Conservation (phyloP, 2,797 vertebrate genomes). For the Coreius guichenoti region DNA sequence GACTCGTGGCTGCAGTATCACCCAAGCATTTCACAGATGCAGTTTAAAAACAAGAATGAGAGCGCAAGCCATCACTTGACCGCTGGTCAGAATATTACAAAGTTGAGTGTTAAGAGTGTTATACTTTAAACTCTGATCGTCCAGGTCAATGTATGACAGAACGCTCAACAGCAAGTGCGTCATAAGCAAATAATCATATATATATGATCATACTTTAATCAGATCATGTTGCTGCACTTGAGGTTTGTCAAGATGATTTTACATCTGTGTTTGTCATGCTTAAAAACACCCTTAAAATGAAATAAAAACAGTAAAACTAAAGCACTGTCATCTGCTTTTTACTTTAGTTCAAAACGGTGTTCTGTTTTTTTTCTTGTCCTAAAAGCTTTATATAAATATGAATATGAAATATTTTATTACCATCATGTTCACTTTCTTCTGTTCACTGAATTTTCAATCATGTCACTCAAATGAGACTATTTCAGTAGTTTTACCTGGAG, state of each 20-base stretch:
- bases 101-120: background rate
- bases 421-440: conserved; percentile 16
- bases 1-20: conserved; percentile 37
- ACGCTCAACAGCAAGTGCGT: background rate
- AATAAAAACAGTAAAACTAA: background rate
- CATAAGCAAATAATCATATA: no score
- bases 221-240: background rate
- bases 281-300: background rate
- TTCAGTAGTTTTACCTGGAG: conserved; percentile 46
- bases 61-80: background rate
- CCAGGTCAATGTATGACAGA: background rate
- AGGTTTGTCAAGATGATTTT: background rate
- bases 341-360: background rate
- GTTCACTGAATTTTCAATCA: conserved; percentile 39
- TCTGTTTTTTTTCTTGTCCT: background rate
- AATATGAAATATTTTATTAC: conserved; percentile 25
- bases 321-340: conserved; percentile 15
- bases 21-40: conserved; percentile 57
- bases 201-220: background rate
- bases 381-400: conserved; percentile 12
- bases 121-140: background rate
- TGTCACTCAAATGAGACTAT: conserved; percentile 41
- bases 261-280: background rate
- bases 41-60: background rate
- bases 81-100: background rate